Conservation (phyloP, 2,888 invertebrate species). For the Drosophila pullipes region DNA sequence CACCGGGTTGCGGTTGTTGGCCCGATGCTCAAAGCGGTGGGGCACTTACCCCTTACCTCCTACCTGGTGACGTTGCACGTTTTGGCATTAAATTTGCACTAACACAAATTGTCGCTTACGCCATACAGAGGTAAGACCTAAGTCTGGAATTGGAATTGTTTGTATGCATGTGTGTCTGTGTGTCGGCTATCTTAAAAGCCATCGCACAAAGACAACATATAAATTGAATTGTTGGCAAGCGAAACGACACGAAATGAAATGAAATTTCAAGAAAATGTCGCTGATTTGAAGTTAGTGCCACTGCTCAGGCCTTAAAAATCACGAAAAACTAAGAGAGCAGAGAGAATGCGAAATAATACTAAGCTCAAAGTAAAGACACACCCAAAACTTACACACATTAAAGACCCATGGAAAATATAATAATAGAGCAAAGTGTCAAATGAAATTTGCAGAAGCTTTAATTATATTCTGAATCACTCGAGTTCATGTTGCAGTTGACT, state of each 20-base stretch:
- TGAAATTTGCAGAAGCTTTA: constrained; percentile 42
- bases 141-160: not conserved
- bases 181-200: constrained; percentile 63
- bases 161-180: constrained; percentile 29
- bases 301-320: constrained; percentile 11
- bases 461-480: constrained; percentile 32
- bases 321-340: not conserved
- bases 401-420: constrained; percentile 29
- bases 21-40: constrained; percentile 55
- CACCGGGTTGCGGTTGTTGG: constrained; percentile 63
- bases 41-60: constrained; percentile 42
- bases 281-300: constrained; percentile 59
- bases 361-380: not conserved
- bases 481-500: constrained; percentile 4
- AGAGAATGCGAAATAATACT: constrained; percentile 21
- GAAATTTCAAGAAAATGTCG: constrained; percentile 66
- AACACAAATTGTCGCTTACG: constrained; percentile 81
- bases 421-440: constrained; percentile 46
- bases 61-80: constrained; percentile 65
- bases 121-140: constrained; percentile 29
- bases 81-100: constrained; percentile 79
- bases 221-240: constrained; percentile 77
- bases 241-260: constrained; percentile 74
- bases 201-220: constrained; percentile 77
- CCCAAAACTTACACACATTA: not conserved